Conservation (phyloP, 2,888 invertebrate genomes). For the Nezara viridula region DNA sequence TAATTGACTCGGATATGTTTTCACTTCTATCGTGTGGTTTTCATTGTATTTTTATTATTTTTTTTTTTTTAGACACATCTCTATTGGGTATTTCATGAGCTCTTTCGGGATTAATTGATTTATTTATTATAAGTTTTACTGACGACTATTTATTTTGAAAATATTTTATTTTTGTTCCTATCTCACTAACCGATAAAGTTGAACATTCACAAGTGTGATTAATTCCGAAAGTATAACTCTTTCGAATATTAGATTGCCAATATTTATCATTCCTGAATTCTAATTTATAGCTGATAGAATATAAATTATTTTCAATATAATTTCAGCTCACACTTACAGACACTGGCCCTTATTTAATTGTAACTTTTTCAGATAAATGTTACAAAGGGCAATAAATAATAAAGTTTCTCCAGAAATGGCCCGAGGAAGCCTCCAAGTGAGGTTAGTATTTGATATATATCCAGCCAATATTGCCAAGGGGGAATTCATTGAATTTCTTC, state of each 20-base stretch:
- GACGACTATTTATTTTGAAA: too few relatives aligned
- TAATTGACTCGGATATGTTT: too few relatives aligned
- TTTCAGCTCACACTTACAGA: background rate
- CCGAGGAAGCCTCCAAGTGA: background rate
- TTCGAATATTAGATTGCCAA: background rate
- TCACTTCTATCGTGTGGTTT: too few relatives aligned
- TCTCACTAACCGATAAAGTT: background rate
- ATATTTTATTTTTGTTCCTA: background rate
- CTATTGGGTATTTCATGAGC: too few relatives aligned
- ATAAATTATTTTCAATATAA: background rate
- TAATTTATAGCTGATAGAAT: background rate
- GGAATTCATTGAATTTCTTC: slow-evolving; percentile 40
- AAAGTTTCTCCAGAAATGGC: background rate
- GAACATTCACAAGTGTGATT: background rate
- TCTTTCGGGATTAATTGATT: too few relatives aligned
- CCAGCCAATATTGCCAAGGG: slow-evolving; percentile 20
- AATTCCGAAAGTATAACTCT: background rate
- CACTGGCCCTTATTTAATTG: slow-evolving; percentile 9
- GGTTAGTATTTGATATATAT: slow-evolving; percentile 38
- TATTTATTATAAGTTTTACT: too few relatives aligned
- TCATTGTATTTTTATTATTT: too few relatives aligned
- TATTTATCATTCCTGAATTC: background rate
- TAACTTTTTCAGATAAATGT: slow-evolving; percentile 35
- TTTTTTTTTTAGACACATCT: too few relatives aligned
- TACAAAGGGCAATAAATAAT: slow-evolving; percentile 16